Evolutionary conservation across 92 coral and sea anemone genomes (phyloP), one percentile per base, ranked within the genome.

Genomic region (Desmophyllum pertusum): DNA sequence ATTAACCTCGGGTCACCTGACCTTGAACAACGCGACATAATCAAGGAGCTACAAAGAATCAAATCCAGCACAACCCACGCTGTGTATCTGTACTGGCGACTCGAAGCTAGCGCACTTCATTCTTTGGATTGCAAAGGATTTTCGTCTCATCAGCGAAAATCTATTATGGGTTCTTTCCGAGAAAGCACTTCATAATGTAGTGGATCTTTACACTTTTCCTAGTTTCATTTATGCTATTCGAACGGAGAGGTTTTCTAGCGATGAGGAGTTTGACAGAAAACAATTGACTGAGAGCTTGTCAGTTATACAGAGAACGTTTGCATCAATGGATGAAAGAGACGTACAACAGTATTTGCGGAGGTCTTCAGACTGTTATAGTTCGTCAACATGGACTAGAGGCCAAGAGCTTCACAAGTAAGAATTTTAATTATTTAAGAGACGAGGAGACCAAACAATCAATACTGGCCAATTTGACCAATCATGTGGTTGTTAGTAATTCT

Each of bases 131-230:
- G 98, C 97, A 19, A 93, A 84, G 46, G 94, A 90, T 79, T 91
- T 86, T 77, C 75, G 88, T 70, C 88, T 92, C 80, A 85, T 93
- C 65, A 77, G 85, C 33, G 90, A 86, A 7, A 83, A 91, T 7
- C 85, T 79, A 80, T 78, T 92, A 59, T 94, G 98, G 98, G 74
- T 94, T 41, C 71, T 94, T 13, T 94, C 98, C 10, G 95, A 94
- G 38, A 80, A 83, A 48, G 62, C 91, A 31, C 81, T 94, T 19
- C 72, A 80, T 15, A 43, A 79, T 38, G 66, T 85, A 30, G 62
- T 63, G 29, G 75, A 87, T 25, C 51, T 79, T 33, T 85, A 77
- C 78, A 82, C 80, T 40, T 81, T 94, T 30, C 98, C 98, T 3
- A 94, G 98, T 43, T 74, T 83, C 14, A 92, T 92, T 41, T 90